A percentile compares a stretch with the other conserved stretches of the same genome.
Conservation (phyloP, 2,797 vertebrate genomes). For the Crypturellus tataupa region DNA sequence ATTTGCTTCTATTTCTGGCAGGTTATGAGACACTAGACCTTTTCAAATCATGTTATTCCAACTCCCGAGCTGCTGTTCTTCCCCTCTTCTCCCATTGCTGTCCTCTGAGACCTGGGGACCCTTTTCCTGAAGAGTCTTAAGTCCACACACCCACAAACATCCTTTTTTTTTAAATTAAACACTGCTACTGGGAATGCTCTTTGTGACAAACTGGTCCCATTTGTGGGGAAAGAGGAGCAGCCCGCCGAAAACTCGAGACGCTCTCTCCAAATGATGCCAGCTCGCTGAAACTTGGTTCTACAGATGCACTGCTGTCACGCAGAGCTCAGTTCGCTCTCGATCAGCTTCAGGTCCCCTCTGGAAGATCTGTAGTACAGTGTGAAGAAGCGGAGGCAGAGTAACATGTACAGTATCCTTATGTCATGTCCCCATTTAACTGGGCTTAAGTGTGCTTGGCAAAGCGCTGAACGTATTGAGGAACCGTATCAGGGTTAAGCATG, state of each 20-base stretch:
- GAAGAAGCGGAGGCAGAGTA: not conserved
- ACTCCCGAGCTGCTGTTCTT: conserved; percentile 1
- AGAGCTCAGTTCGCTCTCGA: not conserved
- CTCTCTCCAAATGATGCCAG: accelerated
- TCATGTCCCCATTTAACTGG: conserved; percentile 51
- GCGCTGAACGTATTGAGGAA: not conserved
- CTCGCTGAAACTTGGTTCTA: not conserved
- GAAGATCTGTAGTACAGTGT: not conserved
- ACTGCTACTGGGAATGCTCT: not conserved
- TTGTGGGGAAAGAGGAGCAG: not conserved
- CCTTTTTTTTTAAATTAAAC: not conserved
- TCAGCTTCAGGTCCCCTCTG: not conserved
- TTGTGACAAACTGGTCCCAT: not conserved
- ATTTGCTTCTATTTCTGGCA: conserved; percentile 49
- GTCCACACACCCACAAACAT: not conserved
- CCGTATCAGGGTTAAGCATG: not conserved
- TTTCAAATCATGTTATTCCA: not conserved
- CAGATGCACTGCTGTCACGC: not conserved
- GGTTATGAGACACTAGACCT: conserved; percentile 37
- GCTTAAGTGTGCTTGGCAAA: conserved; percentile 70
- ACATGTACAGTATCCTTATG: conserved; percentile 31
- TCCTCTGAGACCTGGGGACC: not conserved
- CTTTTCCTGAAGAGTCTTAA: not conserved
- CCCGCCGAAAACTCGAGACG: accelerated
- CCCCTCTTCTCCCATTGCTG: not conserved